Percentiles rank a stretch among this genome's conserved stretches.
Conservation (phyloP, 2,113 vertebrate genomes). For the Athene noctua region DNA sequence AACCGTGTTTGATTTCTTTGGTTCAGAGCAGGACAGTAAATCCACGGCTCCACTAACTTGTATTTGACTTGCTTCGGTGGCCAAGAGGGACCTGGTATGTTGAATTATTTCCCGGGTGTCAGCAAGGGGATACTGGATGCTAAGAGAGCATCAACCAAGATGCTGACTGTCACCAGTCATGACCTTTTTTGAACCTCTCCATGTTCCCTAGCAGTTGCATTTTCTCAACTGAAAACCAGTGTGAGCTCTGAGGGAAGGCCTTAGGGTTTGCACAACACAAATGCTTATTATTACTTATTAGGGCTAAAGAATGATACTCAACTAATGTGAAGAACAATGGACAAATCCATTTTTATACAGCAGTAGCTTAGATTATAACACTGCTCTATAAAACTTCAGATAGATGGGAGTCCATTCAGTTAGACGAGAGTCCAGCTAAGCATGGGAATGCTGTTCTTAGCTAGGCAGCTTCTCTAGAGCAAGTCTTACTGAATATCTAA, state of each 20-base stretch:
- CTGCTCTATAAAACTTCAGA: not conserved
- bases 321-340: not conserved
- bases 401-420: too few species aligned
- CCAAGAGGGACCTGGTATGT: not conserved
- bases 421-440: not conserved
- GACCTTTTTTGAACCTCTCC: not conserved
- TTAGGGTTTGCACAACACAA: not conserved
- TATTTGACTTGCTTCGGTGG: not conserved
- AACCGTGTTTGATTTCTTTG: not conserved
- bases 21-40: not conserved
- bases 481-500: too few species aligned
- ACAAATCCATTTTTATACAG: not conserved
- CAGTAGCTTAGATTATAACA: not conserved
- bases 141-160: too few species aligned
- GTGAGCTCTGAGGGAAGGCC: not conserved
- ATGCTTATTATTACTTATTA: not conserved
- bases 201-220: not conserved
- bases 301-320: not conserved
- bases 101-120: not conserved
- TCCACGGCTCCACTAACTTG: too few species aligned
- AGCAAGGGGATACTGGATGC: not conserved
- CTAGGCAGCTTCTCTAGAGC: not conserved
- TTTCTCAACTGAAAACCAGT: not conserved
- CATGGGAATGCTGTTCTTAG: not conserved
- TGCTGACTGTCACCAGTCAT: not conserved